phyloP scores from a whole-genome alignment of 2,888 invertebrate genomes.

The Pardosa pseudoannulata region DNA sequence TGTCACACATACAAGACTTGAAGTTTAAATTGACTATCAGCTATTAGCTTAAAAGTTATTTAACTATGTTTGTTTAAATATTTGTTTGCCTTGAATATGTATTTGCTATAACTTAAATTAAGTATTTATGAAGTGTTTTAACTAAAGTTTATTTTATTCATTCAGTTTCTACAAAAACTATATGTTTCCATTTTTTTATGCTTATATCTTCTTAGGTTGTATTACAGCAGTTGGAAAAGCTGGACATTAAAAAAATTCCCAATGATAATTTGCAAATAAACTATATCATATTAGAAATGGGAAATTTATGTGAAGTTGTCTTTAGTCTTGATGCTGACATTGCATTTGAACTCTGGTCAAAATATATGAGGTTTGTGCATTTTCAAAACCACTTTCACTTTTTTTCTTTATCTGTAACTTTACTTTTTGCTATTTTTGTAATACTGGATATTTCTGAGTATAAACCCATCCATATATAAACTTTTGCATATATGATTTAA shows the following conservation, averaged over 20 bases:
- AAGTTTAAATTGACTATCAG: too few species aligned
- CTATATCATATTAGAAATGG: not conserved
- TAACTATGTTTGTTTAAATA: too few species aligned
- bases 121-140: too few species aligned
- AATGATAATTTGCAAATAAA: not conserved
- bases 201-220: not conserved
- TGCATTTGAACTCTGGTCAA: not conserved
- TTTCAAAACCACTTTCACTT: not conserved
- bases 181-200: not conserved
- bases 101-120: too few species aligned
- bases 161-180: not conserved
- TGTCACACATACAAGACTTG: too few species aligned
- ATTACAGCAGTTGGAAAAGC: not conserved
- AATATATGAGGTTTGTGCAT: not conserved
- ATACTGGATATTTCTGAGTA: too few species aligned
- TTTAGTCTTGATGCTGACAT: not conserved
- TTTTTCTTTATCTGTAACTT: too few species aligned
- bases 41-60: too few species aligned
- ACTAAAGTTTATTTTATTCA: not conserved
- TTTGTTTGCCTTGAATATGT: too few species aligned
- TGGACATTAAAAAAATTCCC: not conserved
- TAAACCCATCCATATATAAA: too few species aligned
- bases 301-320: not conserved
- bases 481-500: too few species aligned
- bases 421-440: too few species aligned